A percentile compares a stretch with the other conserved stretches of the same genome.
phyloP scores from a whole-genome alignment of 2,888 invertebrate species.

The Drosophila greeni region DNA sequence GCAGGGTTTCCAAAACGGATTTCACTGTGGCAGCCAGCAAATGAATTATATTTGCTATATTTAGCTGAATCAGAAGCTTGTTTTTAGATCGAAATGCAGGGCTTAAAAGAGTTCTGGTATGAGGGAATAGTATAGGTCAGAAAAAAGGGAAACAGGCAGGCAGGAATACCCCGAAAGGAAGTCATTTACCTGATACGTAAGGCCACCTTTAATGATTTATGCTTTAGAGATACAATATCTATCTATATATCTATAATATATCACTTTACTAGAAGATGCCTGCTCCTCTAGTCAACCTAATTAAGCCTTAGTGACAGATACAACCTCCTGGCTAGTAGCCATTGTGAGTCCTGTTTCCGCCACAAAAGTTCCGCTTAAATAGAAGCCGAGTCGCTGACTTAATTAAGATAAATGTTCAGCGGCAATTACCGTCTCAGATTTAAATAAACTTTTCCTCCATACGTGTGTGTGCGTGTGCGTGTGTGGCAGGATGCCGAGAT shows the following conservation, averaged over 20 bases:
- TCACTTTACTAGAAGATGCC: neutral
- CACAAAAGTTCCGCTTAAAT: conserved; percentile 24
- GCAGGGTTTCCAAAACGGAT: conserved; percentile 10
- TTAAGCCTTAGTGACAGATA: neutral
- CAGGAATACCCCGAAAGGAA: neutral
- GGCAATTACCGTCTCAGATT: conserved; percentile 49
- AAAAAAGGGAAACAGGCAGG: neutral
- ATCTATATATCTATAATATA: too few species aligned
- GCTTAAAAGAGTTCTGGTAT: neutral
- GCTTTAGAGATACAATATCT: neutral
- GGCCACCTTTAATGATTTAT: neutral
- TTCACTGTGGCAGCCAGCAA: conserved; percentile 5
- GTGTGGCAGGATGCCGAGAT: neutral
- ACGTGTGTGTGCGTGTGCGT: conserved; percentile 3
- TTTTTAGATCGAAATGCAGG: neutral
- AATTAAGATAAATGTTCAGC: conserved; percentile 49
- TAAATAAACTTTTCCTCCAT: conserved; percentile 41
- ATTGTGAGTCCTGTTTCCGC: conserved; percentile 13
- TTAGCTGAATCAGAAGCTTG: neutral
- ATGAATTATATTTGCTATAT: conserved; percentile 30
- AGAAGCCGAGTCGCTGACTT: conserved; percentile 24
- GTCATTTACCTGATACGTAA: neutral
- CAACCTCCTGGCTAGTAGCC: conserved; percentile 8
- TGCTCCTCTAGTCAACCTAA: neutral
- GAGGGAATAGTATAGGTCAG: neutral